phyloP scores from a whole-genome alignment of 2,797 vertebrate species.

The Cynodonichthys magdalenae region DNA sequence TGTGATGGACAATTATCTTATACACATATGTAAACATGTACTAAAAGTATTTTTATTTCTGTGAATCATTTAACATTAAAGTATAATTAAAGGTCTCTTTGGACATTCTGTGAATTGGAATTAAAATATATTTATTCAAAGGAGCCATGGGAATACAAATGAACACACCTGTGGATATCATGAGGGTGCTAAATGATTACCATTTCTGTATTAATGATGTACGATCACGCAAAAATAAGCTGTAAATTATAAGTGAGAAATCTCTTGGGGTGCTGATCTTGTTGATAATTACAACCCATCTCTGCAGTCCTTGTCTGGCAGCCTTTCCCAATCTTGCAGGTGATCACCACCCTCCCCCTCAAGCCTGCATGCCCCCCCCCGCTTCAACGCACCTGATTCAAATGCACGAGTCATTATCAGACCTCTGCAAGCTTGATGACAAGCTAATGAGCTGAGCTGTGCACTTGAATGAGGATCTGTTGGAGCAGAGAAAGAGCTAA shows the following conservation, averaged over 20 bases:
- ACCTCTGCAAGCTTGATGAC: conserved; percentile 5
- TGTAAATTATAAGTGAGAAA: conserved; percentile 4
- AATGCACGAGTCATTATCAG: conserved; percentile 6
- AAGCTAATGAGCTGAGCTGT: neutral
- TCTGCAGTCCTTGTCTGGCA: neutral
- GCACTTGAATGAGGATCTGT: conserved; percentile 1
- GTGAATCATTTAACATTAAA: neutral
- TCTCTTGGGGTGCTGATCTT: neutral
- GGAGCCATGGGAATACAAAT: neutral
- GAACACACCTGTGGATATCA: neutral
- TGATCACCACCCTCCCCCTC: neutral
- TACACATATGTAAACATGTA: no score
- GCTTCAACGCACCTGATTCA: conserved; percentile 9
- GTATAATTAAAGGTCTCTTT: neutral
- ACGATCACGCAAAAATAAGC: conserved; percentile 1
- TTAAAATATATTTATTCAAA: neutral
- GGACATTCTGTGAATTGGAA: neutral
- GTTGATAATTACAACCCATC: neutral
- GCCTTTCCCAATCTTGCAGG: neutral
- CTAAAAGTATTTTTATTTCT: no score
- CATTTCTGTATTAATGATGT: neutral
- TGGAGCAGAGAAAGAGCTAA: neutral
- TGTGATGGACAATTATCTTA: no score
- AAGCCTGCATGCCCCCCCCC: neutral
- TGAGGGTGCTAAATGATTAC: neutral